A percentile compares a stretch with the other conserved stretches of the same genome.
Conservation (phyloP, 2,113 vertebrate species). For the Coptodon bakossiorum region DNA sequence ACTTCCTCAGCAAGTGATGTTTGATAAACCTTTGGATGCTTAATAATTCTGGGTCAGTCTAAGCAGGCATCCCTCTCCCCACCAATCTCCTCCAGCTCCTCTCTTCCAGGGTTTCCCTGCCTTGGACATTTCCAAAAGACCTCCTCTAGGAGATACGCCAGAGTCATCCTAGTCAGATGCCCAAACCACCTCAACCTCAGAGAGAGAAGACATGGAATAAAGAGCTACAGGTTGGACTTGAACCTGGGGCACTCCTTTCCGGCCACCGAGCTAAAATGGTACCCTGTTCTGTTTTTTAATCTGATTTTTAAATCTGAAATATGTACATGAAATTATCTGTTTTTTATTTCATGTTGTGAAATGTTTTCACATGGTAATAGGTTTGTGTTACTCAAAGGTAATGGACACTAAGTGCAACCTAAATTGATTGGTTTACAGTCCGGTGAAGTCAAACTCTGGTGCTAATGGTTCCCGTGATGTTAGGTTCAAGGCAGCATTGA, state of each 20-base stretch:
- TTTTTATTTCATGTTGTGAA: not conserved
- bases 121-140: not conserved
- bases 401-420: not conserved
- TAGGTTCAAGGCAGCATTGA: not conserved
- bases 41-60: not conserved
- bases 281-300: not conserved
- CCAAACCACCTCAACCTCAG: not conserved
- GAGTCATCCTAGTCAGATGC: not conserved
- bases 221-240: not conserved
- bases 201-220: not conserved
- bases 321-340: not conserved
- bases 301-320: not conserved
- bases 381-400: not conserved
- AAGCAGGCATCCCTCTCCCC: not conserved
- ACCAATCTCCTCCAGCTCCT: not conserved
- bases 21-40: not conserved
- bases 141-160: not conserved
- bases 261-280: not conserved
- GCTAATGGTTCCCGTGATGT: not conserved
- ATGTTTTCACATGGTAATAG: not conserved
- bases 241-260: not conserved
- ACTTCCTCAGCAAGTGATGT: not conserved
- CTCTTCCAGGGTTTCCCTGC: not conserved
- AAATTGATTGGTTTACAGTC: not conserved
- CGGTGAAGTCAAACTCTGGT: not conserved